Conservation (phyloP, 2,797 vertebrate genomes). For the Denticeps clupeoides region DNA sequence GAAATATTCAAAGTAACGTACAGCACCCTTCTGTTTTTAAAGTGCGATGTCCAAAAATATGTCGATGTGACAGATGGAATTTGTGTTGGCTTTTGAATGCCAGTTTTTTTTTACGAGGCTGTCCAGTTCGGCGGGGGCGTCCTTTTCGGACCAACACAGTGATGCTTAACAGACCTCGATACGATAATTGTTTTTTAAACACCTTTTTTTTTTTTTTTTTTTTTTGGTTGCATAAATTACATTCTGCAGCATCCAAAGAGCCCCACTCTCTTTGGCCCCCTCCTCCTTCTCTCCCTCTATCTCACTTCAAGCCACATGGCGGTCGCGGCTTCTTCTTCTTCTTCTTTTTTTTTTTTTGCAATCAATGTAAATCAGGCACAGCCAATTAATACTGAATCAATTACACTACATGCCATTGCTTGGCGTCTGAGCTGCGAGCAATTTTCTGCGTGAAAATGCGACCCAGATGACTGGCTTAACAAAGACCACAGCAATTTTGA, state of each 20-base stretch:
- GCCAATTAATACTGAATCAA: slow-evolving; percentile 55
- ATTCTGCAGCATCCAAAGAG: slow-evolving; percentile 3
- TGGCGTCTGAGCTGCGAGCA: slow-evolving; percentile 24
- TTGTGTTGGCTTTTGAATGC: slow-evolving; percentile 20
- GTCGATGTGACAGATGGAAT: slow-evolving; percentile 28
- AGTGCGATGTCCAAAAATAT: slow-evolving; percentile 17
- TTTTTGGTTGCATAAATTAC: slow-evolving; percentile 5
- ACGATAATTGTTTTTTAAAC: slow-evolving; percentile 55
- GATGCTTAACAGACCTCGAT: slow-evolving; percentile 49
- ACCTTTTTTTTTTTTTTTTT: slow-evolving; percentile 35
- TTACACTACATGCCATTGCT: slow-evolving; percentile 38
- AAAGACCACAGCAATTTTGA: slow-evolving; percentile 27
- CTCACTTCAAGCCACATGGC: too few species aligned
- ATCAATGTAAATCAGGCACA: slow-evolving; percentile 52
- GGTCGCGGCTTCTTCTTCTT: too few species aligned
- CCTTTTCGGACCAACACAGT: slow-evolving; percentile 36
- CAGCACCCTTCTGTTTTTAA: slow-evolving; percentile 18
- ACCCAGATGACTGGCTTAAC: slow-evolving; percentile 22
- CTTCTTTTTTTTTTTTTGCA: slow-evolving; percentile 26
- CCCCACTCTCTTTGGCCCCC: neutral
- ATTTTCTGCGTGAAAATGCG: slow-evolving; percentile 26
- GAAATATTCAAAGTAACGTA: slow-evolving; percentile 19
- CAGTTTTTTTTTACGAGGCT: slow-evolving; percentile 12
- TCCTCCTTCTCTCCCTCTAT: slow-evolving; percentile 20
- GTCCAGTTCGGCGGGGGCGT: slow-evolving; percentile 31